Base-by-base conservation (phyloP, 2,113 vertebrate genomes). In the Halcyon senegalensis region DNA sequence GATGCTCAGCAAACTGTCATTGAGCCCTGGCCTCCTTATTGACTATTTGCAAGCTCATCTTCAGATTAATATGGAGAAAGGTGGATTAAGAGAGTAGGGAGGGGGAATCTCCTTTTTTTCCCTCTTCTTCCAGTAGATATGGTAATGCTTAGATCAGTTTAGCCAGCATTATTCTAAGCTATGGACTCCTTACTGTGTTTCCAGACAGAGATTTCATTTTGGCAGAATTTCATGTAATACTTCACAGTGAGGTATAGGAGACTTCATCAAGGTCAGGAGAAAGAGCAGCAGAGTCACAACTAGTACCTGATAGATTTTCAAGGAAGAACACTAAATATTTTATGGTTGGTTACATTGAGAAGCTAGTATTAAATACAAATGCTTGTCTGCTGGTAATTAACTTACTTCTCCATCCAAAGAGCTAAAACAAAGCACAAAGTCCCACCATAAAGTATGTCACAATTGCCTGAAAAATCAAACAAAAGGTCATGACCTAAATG, bases 11-110 rank as follows among this genome's bases (percentile, higher is more conserved):
- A 93, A 84, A 96, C 94, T 83, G 56, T 76, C 86, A 68, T 46
- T 37, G 90, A 89, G 85, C 66, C 80, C 80, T 90, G 87, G 90
- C 87, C 94, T 78, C 83, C 82, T 93, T 67, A 90, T 21, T 96
- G 96, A 97, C 93, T 89, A 84, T 76, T 92, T 82, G 92, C 43
- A 94, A 87, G 8, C 41, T 77, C 50, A 70, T 93, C 73, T 85
- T 87, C 90, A 85, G 88, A 89, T 95, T 95, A 97, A 84, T 79
- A 88, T 7, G 87, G 90, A 92, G 91, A 95, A 75, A 96, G 68
- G 87, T 89, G 73, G 95, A 97, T 95, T 93, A 88, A 67, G 75
- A 70, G 51, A 11, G 7, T 15, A 13, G 80, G 60, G 10, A 75
- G 31, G 2, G 15, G 15, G 16, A 3, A n/a, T 31, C 53, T 16